phyloP scores from a whole-genome alignment of 2,888 invertebrate genomes.

The Gonocerus acuteangulatus region DNA sequence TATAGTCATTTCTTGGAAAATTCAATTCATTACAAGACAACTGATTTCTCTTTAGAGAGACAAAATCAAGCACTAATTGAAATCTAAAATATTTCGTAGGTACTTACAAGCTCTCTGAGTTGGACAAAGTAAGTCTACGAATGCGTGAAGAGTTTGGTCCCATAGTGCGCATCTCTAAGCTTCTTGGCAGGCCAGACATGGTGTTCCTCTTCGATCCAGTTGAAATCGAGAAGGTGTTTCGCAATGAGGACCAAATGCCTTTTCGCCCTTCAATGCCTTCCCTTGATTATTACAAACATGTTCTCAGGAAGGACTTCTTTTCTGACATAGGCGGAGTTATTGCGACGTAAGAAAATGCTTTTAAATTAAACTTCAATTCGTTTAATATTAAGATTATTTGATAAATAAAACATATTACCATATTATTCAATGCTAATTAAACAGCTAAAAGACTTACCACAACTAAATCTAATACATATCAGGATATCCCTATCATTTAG shows the following conservation, averaged over 20 bases:
- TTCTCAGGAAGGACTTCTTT: slow-evolving; percentile 59
- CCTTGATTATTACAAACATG: slow-evolving; percentile 64
- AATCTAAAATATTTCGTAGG: slow-evolving; percentile 47
- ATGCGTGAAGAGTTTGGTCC: slow-evolving; percentile 56
- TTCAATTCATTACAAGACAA: too few relatives aligned
- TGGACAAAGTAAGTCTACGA: slow-evolving; percentile 56
- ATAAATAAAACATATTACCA: too few relatives aligned
- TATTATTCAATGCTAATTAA: too few relatives aligned
- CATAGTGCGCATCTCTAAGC: slow-evolving; percentile 59
- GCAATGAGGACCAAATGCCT: slow-evolving; percentile 60
- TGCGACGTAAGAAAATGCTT: slow-evolving; percentile 65
- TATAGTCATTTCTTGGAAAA: too few relatives aligned
- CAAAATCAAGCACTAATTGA: too few relatives aligned
- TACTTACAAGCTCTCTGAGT: slow-evolving; percentile 55
- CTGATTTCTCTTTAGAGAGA: too few relatives aligned
- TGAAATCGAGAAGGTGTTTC: slow-evolving; percentile 61
- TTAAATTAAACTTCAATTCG: too few relatives aligned
- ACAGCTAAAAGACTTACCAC: too few relatives aligned
- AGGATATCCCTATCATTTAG: too few relatives aligned
- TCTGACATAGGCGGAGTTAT: slow-evolving; percentile 61
- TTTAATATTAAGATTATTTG: too few relatives aligned
- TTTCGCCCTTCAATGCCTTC: slow-evolving; percentile 69
- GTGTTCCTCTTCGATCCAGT: slow-evolving; percentile 63
- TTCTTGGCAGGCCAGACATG: slow-evolving; percentile 65
- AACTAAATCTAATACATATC: too few relatives aligned